Base-by-base conservation (phyloP, 2,113 vertebrate species). In the Jacana jacana region DNA sequence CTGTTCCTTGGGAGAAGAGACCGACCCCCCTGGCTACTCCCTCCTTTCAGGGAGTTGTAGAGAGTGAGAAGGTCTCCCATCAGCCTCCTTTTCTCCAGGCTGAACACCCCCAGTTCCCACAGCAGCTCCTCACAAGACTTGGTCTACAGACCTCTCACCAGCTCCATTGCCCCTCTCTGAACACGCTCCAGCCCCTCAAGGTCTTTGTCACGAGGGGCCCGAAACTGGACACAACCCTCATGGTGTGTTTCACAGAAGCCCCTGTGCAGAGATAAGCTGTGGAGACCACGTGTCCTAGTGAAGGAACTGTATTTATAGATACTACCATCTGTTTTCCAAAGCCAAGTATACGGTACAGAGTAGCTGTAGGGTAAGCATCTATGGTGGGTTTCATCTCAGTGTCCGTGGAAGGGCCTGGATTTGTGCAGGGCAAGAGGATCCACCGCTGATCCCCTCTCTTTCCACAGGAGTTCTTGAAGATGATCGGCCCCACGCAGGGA, bases 401-500 rank as follows among this genome's bases (percentile, higher is more conserved):
- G 39, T 13, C 55, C 7, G 3, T 4, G 25, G 22, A 58, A 10
- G 1, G 1, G 25, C 17, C 20, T 11, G 44, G 35, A 7, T 42
- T 13, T 6, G 39, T 2, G 8, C 12, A 2, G 68, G 22, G 51
- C 1, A 31, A 4, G 37, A 8, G 46, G 51, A 3, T 2, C 30
- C 5, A 3, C 14, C 1, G 20, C 81, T 94, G 82, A 54, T 24
- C 17, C 81, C 93, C 17, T 17, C 95, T 95, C 81, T 95, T 42
- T 31, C 12, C 86, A 7, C 97, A 99, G 99, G 97, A 98, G 64
- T 99, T 99, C 98, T 70, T 99, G 58, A 98, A 98, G 57, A 99
- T 99, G 98, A 99, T 99, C 17, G 99, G 99, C 58, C 97, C 96
- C 48, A 98, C 98, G 18, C 99, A 99, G 2, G 99, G 99, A 42